A percentile compares a stretch with the other conserved stretches of the same genome.
phyloP scores from a whole-genome alignment of 2,888 invertebrate genomes.

The Ormyrus thymus region DNA sequence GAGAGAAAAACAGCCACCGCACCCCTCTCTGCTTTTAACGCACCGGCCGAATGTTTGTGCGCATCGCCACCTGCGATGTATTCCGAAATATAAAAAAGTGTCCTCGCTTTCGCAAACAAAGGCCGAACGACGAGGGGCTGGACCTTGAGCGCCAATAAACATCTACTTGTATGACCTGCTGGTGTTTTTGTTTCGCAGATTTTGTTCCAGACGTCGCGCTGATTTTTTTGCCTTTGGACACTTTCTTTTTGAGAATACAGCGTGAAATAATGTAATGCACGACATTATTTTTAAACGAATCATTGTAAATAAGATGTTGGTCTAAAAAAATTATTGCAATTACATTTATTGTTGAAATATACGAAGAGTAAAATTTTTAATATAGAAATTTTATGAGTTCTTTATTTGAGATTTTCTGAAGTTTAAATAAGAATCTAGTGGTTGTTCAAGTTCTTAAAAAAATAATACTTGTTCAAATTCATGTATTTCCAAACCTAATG shows the following conservation, averaged over 20 bases:
- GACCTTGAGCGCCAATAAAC: constrained; percentile 38
- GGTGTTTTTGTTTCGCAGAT: neutral
- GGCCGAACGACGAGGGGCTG: constrained; percentile 2
- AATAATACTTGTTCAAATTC: no score
- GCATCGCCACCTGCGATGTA: neutral
- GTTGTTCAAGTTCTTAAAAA: no score
- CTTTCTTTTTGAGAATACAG: neutral
- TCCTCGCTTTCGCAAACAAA: neutral
- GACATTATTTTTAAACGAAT: no score
- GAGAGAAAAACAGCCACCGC: neutral
- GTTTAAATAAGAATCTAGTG: no score
- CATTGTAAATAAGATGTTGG: no score
- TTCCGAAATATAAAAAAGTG: constrained; percentile 24
- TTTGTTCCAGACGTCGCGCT: neutral
- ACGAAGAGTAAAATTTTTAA: no score
- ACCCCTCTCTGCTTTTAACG: constrained; percentile 10
- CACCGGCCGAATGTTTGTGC: no score
- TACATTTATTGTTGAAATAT: no score
- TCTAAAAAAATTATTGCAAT: no score
- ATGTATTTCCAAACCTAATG: no score
- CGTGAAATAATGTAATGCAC: neutral
- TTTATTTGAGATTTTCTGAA: no score
- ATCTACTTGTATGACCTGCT: constrained; percentile 2
- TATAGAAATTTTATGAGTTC: no score
- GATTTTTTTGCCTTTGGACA: neutral